These are phyloP conservation scores for Falco concolor DNA, from an alignment of 2,797 vertebrate species.

Conservation along the genomic window DNA sequence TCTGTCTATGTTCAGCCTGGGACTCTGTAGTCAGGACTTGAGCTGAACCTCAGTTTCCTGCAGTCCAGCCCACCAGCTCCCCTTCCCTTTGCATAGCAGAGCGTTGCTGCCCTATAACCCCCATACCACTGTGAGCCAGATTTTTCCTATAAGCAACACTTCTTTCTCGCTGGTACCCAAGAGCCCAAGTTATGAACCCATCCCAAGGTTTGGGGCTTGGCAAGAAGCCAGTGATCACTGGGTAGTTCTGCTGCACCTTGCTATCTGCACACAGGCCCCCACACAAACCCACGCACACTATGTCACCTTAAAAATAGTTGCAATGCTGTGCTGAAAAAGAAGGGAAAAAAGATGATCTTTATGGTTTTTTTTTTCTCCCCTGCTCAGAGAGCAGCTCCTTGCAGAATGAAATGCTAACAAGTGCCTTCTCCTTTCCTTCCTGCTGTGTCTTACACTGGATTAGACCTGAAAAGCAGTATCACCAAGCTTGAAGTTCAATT, in stretches of 20 bases:
- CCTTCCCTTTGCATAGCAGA: neutral
- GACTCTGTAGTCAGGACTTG: neutral
- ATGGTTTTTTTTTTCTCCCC: neutral
- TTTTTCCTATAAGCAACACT: neutral
- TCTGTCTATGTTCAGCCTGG: neutral
- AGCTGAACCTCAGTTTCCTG: neutral
- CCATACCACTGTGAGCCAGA: neutral
- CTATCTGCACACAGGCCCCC: fast-evolving
- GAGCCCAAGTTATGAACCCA: neutral
- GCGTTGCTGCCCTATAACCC: neutral
- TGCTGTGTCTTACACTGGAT: conserved; percentile 48
- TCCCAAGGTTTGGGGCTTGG: neutral
- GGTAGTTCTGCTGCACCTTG: neutral
- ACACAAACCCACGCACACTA: too few species aligned
- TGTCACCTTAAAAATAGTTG: neutral
- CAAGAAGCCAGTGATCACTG: neutral
- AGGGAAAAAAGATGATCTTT: neutral
- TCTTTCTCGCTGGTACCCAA: neutral
- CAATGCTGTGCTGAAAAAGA: neutral
- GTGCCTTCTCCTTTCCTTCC: conserved; percentile 47
- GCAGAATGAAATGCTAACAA: conserved; percentile 42
- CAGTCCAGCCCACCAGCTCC: neutral
- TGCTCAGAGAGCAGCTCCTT: conserved; percentile 2
- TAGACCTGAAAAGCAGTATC: conserved; percentile 58
- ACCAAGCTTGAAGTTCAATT: conserved; percentile 55